Base-by-base conservation (phyloP, 2,888 invertebrate species). In the Nemoura dubitans region DNA sequence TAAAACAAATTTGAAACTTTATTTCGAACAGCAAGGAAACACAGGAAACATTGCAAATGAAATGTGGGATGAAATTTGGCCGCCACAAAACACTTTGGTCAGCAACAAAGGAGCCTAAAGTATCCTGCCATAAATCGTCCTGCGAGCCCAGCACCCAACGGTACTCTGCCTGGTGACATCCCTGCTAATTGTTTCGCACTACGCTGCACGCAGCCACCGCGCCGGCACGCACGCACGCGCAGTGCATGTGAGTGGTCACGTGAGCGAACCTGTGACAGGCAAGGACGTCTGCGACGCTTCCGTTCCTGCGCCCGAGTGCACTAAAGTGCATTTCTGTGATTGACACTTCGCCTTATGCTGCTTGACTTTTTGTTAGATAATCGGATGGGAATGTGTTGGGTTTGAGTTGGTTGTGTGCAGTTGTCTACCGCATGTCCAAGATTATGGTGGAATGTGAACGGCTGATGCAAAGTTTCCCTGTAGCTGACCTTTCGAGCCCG, bases 221-320 rank as follows among this genome's bases (percentile, higher is more conserved):
- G 36, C 2, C 36, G 21, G 3, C 59, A 59, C 21, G 59, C 21
- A 14, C 21, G 59, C 59, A 59, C 3, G 59, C 14, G 59, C 59
- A 59, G 59, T 59, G 59, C 59, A 21, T 59, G 59, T 59, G 59
- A 3, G 59, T 59, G 3, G 76, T 76, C 76, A 76, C 76, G 78
- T 78, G 78, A 25, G 21, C 27, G 26, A 26, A 82, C 30, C 5
- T 27, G 81, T 30, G 82, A 82, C 82, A 82, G 78, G 59, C 87
- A 87, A 87, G 87, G 87, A 26, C 87, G 87, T 87, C 87, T 87
- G 85, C 43, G 30, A 26, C 42, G 82, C 76, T 85, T 87, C 87
- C 87, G 85, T 82, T 85, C 27, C 26, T 26, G 78, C 76, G 29
- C 28, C 28, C 78, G n/a, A n/a, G n/a, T 36, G 36, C 36, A 36